These are phyloP conservation scores for Siphlonurus alternatus DNA, from an alignment of 2,888 invertebrate genomes.

Conservation along the genomic window DNA sequence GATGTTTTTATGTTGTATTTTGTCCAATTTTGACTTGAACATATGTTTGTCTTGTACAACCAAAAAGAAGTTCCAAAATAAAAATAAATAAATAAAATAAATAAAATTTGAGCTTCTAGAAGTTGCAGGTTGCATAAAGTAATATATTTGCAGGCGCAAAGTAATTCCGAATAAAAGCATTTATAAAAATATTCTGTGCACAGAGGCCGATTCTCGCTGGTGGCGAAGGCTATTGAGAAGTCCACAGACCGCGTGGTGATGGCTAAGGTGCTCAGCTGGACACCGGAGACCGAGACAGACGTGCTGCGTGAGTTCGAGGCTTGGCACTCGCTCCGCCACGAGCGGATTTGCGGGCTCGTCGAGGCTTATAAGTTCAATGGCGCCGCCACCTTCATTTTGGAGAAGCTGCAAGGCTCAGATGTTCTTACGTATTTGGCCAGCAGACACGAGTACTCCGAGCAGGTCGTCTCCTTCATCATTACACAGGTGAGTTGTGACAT, in stretches of 20 bases:
- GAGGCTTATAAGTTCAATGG: constrained; percentile 54
- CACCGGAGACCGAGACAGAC: constrained; percentile 27
- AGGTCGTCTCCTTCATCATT: constrained; percentile 74
- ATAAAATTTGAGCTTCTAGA: no score
- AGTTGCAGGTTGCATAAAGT: no score
- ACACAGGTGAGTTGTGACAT: constrained; percentile 48
- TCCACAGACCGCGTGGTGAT: constrained; percentile 57
- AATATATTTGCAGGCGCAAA: no score
- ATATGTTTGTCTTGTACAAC: no score
- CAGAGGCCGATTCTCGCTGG: constrained; percentile 72
- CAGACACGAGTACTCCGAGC: constrained; percentile 81
- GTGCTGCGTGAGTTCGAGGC: constrained; percentile 71
- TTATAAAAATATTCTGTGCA: no score
- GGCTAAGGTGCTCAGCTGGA: constrained; percentile 62
- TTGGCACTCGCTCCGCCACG: constrained; percentile 66
- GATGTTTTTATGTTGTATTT: no score
- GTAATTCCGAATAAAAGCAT: no score
- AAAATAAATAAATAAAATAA: no score
- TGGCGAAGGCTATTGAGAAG: constrained; percentile 67
- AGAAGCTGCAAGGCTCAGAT: constrained; percentile 81
- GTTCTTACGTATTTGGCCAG: constrained; percentile 76
- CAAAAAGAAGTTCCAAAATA: no score
- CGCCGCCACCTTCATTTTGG: constrained; percentile 54
- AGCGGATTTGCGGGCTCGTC: constrained; percentile 61
- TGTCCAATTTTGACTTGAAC: no score